Base-by-base conservation (phyloP, 2,113 vertebrate species). In the Sminthopsis crassicaudata region DNA sequence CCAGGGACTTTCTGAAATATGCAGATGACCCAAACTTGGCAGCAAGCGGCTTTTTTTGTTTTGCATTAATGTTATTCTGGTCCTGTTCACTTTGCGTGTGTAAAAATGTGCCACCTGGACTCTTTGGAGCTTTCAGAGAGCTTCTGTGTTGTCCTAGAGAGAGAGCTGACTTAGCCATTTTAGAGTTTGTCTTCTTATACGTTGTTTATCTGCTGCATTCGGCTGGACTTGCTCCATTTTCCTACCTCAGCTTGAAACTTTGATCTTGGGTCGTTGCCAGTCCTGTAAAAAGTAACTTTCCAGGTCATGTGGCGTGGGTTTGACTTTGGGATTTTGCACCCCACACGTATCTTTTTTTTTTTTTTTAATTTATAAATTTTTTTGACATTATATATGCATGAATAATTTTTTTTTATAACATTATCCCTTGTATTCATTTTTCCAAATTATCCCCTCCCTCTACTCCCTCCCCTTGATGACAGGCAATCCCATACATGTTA, bases 151-250 rank as follows among this genome's bases (percentile, higher is more conserved):
- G 26, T 53, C 53, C 76, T 51, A 76, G 96, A 53, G 42, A 92
- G 90, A 23, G 60, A 36, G 90, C 95, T 91, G 91, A 90, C 93
- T 97, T 92, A 84, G 42, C 95, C 91, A 16, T 95, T 67, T 94
- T 42, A 26, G 92, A 51, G 26, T 93, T 30, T 95, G 54, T 53
- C 92, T 94, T 6, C 42, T 53, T 91, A 12, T 91, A 42, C 46
- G 11, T 48, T 11, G 25, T 16, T 90, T 46, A 89, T 46, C 60
- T 90, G 46, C 89, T 16, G 2, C 36, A 93, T 46, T 30, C 52
- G 19, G 46, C 42, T 89, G 60, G 91, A 96, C 90, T 26, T 90
- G 93, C 84, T n/a, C 50, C 84, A 27, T 91, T 93, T 95, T 94
- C 88, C 53, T 51, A 46, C 55, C 53, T n/a, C 84, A 93, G 76